These are phyloP conservation scores for Neodiprion fabricii DNA, from an alignment of 1,140 invertebrate genomes.

Conservation along the genomic window DNA sequence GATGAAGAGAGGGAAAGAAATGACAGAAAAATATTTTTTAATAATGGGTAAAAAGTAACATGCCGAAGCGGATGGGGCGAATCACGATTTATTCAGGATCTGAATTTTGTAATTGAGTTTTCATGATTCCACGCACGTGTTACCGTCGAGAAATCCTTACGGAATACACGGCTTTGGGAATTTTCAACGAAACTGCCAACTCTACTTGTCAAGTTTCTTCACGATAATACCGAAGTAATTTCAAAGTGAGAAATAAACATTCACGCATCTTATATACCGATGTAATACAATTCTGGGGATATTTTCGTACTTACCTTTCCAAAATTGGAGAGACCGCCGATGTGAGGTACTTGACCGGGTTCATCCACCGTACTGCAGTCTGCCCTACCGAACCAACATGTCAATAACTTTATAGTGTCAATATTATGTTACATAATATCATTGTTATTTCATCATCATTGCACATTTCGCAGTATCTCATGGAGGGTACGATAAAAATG, in stretches of 20 bases:
- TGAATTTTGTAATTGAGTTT: not conserved
- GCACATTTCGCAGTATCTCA: no score
- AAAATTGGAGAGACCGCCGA: conserved; percentile 76
- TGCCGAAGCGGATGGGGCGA: no score
- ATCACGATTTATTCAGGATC: not conserved
- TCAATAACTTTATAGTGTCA: conserved; percentile 54
- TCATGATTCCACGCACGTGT: not conserved
- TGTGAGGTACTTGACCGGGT: conserved; percentile 72
- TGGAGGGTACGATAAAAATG: no score
- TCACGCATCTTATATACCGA: not conserved
- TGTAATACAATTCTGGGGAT: not conserved
- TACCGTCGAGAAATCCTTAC: not conserved
- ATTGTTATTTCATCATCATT: not conserved
- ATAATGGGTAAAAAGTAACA: no score
- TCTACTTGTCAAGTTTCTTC: not conserved
- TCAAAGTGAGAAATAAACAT: not conserved
- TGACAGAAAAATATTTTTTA: no score
- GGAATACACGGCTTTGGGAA: not conserved
- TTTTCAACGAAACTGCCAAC: not conserved
- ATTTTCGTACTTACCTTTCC: conserved; percentile 69
- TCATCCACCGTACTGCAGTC: conserved; percentile 74
- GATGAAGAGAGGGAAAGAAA: no score
- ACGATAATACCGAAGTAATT: not conserved
- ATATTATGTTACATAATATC: not conserved
- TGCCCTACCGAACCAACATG: conserved; percentile 69